Percentiles rank a stretch among this genome's conserved stretches.
Evolutionary conservation across 1,140 invertebrate species (phyloP).

Genomic region (Andricus grossulariae): DNA sequence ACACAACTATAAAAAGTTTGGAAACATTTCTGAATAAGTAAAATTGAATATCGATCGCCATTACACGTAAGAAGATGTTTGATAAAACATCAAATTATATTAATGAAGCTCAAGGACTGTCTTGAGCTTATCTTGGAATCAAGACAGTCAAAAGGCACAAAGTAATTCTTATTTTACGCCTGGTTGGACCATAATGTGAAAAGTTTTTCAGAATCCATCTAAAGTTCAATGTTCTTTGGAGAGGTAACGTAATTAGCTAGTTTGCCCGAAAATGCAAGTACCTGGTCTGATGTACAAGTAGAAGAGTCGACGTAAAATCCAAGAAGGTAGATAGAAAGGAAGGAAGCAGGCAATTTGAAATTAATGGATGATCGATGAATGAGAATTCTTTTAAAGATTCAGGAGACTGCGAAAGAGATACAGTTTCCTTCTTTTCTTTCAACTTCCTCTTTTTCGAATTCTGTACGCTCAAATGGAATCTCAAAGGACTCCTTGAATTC

Average conservation of each 20-base stretch:
- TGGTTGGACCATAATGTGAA: slow-evolving; percentile 11
- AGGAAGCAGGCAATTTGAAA: slow-evolving; percentile 18
- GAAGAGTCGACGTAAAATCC: not conserved
- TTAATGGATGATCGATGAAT: slow-evolving; percentile 30
- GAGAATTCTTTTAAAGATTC: slow-evolving; percentile 31
- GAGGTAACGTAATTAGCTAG: slow-evolving; percentile 28
- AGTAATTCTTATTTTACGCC: slow-evolving; percentile 28
- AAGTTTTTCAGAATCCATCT: slow-evolving; percentile 21
- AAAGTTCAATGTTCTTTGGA: slow-evolving; percentile 26
- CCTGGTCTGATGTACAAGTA: not conserved
- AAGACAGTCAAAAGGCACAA: not conserved
- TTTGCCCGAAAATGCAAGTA: slow-evolving; percentile 27
- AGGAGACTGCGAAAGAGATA: not conserved
- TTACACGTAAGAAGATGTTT: not conserved
- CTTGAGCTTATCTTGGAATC: not conserved
- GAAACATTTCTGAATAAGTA: not conserved
- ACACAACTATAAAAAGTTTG: not conserved
- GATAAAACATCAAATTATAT: not conserved
- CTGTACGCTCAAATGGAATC: slow-evolving; percentile 3
- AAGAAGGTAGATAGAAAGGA: not conserved
- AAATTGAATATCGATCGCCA: slow-evolving; percentile 19
- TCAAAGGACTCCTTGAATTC: slow-evolving; percentile 23
- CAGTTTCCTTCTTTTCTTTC: not conserved
- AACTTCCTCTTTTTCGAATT: not conserved
- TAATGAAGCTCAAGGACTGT: not conserved